These are phyloP conservation scores for Limanda limanda DNA, from an alignment of 2,113 vertebrate genomes.

Conservation along the genomic window DNA sequence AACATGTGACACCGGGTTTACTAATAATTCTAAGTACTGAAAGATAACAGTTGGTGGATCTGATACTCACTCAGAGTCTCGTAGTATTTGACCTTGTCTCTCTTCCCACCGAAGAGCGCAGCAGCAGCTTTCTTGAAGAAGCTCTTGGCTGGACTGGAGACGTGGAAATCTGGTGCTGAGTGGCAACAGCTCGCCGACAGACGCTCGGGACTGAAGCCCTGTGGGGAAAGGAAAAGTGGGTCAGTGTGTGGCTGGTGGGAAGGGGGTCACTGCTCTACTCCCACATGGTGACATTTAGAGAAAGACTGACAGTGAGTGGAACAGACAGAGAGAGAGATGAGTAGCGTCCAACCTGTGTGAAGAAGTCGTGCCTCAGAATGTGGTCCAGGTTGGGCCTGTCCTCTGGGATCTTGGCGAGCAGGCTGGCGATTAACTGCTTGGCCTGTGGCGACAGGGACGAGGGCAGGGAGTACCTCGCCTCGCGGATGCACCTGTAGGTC, in stretches of 20 bases:
- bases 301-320: not conserved
- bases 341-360: slow-evolving; percentile 88
- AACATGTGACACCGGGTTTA: not conserved
- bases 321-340: not conserved
- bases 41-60: slow-evolving; percentile 11
- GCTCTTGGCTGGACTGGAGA: slow-evolving; percentile 97
- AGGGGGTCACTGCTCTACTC: slow-evolving; percentile 24
- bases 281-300: slow-evolving; percentile 34
- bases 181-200: slow-evolving; percentile 94
- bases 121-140: slow-evolving; percentile 99
- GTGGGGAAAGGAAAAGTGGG: slow-evolving; percentile 52
- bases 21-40: not conserved
- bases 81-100: slow-evolving; percentile 96
- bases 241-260: slow-evolving; percentile 39
- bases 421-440: slow-evolving; percentile 91
- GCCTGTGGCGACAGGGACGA: slow-evolving; percentile 91
- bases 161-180: slow-evolving; percentile 94
- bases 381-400: slow-evolving; percentile 92
- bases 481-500: slow-evolving; percentile 95
- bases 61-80: slow-evolving; percentile 92
- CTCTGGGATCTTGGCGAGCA: slow-evolving; percentile 93
- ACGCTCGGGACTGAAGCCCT: slow-evolving; percentile 97
- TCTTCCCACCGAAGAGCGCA: slow-evolving; percentile 95
- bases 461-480: slow-evolving; percentile 93
- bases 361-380: slow-evolving; percentile 94